A percentile compares a stretch with the other conserved stretches of the same genome.
These are phyloP conservation scores for Trilocha varians DNA, from an alignment of 2,888 invertebrate species.

Conservation along the genomic window DNA sequence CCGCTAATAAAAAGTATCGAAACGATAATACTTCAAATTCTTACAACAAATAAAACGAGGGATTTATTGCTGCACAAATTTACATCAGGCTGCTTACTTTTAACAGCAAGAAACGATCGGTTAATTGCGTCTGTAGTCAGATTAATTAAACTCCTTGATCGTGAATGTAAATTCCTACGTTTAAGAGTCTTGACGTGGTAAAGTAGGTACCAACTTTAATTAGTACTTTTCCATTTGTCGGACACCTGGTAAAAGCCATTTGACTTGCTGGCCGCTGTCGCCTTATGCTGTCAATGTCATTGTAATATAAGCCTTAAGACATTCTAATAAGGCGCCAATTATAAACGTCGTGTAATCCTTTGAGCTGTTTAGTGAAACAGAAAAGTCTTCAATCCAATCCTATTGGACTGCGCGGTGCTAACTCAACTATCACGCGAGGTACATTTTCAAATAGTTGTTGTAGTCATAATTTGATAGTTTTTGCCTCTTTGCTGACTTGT, in stretches of 20 bases:
- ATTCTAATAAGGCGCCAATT: constrained; percentile 31
- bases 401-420: constrained; percentile 56
- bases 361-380: constrained; percentile 41
- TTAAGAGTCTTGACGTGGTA: constrained; percentile 41
- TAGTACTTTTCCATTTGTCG: constrained; percentile 65
- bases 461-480: constrained; percentile 60
- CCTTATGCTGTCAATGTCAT: constrained; percentile 17
- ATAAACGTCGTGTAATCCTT: constrained; percentile 17
- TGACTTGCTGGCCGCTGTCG: constrained; percentile 47
- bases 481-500: constrained; percentile 53
- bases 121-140: constrained; percentile 48
- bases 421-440: constrained; percentile 58
- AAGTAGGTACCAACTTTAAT: constrained; percentile 52
- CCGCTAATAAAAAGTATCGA: constrained; percentile 56
- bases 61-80: constrained; percentile 51
- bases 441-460: constrained; percentile 65
- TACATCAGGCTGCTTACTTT: constrained; percentile 61
- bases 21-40: constrained; percentile 61
- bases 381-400: constrained; percentile 44
- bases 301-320: constrained; percentile 36
- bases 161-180: constrained; percentile 46
- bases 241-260: constrained; percentile 62
- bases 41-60: constrained; percentile 45
- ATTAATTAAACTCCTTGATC: constrained; percentile 65
- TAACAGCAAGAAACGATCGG: constrained; percentile 56